Percentiles rank a stretch among this genome's conserved stretches.
phyloP scores from a whole-genome alignment of 2,113 vertebrate genomes.

The Laticauda colubrina region DNA sequence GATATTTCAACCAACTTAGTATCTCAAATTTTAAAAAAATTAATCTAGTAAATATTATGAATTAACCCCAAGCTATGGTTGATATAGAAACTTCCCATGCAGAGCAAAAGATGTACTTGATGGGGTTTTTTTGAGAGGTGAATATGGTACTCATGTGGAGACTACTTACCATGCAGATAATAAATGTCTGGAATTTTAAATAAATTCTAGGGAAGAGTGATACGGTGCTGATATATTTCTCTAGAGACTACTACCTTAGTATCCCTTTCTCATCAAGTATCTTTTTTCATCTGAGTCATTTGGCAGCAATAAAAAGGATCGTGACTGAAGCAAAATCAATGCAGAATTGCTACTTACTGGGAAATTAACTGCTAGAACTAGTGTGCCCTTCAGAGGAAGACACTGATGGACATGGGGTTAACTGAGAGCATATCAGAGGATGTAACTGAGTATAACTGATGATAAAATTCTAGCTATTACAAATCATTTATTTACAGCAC shows the following conservation, averaged over 20 bases:
- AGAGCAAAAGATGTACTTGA: background rate
- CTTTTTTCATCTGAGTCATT: constrained; percentile 49
- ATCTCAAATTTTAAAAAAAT: background rate
- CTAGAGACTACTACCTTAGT: constrained; percentile 57
- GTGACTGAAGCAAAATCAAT: constrained; percentile 61
- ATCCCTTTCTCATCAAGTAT: constrained; percentile 54
- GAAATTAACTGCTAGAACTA: constrained; percentile 53
- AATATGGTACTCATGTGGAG: background rate
- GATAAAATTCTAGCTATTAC: constrained; percentile 20
- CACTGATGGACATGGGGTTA: constrained; percentile 29
- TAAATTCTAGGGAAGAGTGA: constrained; percentile 51
- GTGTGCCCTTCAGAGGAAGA: constrained; percentile 33
- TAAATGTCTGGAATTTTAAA: background rate
- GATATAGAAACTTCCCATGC: background rate
- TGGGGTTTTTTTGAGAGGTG: background rate
- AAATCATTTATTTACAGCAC: background rate
- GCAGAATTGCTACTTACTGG: constrained; percentile 42
- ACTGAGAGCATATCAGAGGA: constrained; percentile 24
- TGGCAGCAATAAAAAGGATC: constrained; percentile 52
- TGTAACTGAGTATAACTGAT: background rate
- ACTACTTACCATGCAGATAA: background rate
- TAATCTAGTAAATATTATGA: background rate
- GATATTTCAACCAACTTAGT: background rate
- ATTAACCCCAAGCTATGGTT: background rate
- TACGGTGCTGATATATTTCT: constrained; percentile 56